phyloP scores from a whole-genome alignment of 2,888 invertebrate genomes.

The Hyposoter dolosus region DNA sequence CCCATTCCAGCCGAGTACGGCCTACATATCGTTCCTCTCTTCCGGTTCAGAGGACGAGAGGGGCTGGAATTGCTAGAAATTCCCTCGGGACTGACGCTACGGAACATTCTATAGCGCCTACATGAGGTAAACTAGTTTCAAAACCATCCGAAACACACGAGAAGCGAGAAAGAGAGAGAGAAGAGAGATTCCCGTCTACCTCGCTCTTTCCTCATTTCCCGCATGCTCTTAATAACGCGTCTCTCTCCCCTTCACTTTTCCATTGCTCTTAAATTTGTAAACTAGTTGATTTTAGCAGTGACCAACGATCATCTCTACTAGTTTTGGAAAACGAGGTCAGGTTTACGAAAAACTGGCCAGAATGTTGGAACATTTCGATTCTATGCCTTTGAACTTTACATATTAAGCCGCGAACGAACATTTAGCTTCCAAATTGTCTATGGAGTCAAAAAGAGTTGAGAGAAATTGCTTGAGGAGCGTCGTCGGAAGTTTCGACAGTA shows the following conservation, averaged over 20 bases:
- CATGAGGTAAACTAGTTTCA: constrained; percentile 56
- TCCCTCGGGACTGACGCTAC: constrained; percentile 52
- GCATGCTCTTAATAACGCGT: background rate
- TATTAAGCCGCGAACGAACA: background rate
- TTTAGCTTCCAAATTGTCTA: background rate
- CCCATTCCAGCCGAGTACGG: constrained; percentile 35
- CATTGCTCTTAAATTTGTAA: background rate
- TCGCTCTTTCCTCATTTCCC: constrained; percentile 13
- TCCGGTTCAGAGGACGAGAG: constrained; percentile 29
- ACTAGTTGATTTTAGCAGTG: background rate
- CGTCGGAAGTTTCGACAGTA: constrained; percentile 43
- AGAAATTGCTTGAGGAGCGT: constrained; percentile 12
- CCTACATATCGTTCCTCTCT: constrained; percentile 55
- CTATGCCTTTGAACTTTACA: background rate
- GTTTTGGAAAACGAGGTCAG: background rate
- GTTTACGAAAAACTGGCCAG: background rate
- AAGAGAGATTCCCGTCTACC: constrained; percentile 1
- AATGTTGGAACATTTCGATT: background rate
- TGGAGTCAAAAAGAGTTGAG: constrained; percentile 31
- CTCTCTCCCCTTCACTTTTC: background rate
- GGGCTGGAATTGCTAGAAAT: constrained; percentile 50
- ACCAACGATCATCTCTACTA: background rate
- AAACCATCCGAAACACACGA: constrained; percentile 43
- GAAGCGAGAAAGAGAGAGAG: constrained; percentile 3
- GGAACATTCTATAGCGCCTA: constrained; percentile 33